Percentiles rank a stretch among this genome's conserved stretches.
Conservation (phyloP, 2,113 vertebrate genomes). For the Ophthalmotilapia sp. region DNA sequence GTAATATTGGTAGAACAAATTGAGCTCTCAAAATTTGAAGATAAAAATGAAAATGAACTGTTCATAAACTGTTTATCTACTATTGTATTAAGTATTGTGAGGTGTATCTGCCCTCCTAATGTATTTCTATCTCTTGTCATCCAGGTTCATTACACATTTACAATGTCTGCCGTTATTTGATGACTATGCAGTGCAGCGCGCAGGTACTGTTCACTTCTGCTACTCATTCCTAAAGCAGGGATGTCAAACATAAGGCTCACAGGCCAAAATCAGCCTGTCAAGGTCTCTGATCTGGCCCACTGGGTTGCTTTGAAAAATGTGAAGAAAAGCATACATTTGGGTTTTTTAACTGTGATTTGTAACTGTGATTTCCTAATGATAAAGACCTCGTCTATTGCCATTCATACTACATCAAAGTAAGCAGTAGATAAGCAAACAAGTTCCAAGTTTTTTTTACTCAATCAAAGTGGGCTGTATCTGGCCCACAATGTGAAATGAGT, state of each 20-base stretch:
- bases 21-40: not conserved
- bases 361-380: not conserved
- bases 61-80: not conserved
- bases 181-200: constrained; percentile 77
- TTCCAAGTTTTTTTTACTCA: not conserved
- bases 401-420: not conserved
- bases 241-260: not conserved
- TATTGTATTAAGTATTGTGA: not conserved
- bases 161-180: constrained; percentile 87
- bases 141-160: constrained; percentile 87
- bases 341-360: not conserved
- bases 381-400: not conserved
- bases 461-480: not conserved
- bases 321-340: not conserved
- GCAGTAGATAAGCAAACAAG: not conserved
- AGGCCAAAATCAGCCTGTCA: not conserved
- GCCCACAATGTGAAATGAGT: not conserved
- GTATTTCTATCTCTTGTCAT: constrained; percentile 1
- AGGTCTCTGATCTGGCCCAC: not conserved
- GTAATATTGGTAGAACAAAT: not conserved
- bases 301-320: not conserved
- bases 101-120: not conserved
- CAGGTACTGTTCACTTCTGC: constrained; percentile 73
- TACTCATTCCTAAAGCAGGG: not conserved
- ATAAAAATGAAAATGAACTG: not conserved